These are phyloP conservation scores for Polia nebulosa DNA, from an alignment of 2,888 invertebrate genomes.

Conservation along the genomic window DNA sequence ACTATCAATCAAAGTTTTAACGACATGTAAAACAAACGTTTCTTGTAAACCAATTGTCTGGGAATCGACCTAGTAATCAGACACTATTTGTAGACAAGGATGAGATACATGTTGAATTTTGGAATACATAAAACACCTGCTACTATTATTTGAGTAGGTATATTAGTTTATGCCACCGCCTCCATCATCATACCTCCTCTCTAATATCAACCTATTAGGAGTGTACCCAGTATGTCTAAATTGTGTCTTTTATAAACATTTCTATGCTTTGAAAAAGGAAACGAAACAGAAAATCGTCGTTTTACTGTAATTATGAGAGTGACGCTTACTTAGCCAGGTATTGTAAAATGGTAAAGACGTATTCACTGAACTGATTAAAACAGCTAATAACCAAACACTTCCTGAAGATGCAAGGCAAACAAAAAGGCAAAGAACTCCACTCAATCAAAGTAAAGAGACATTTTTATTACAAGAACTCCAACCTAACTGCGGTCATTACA, in stretches of 20 bases:
- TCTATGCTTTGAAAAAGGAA: background rate
- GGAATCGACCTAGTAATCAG: slow-evolving; percentile 74
- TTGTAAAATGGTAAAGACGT: background rate
- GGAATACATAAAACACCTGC: background rate
- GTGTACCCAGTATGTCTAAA: background rate
- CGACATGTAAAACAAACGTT: slow-evolving; percentile 84
- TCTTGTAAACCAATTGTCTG: slow-evolving; percentile 84
- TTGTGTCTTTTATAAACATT: too few species aligned
- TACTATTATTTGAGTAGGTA: background rate
- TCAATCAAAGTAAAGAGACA: slow-evolving; percentile 40
- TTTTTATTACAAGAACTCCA: slow-evolving; percentile 50
- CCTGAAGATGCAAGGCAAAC: background rate
- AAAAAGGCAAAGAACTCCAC: slow-evolving; percentile 5
- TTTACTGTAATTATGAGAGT: background rate
- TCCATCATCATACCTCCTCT: background rate
- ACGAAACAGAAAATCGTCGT: background rate
- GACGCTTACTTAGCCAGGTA: background rate
- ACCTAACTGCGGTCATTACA: slow-evolving; percentile 38
- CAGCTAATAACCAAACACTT: slow-evolving; percentile 17
- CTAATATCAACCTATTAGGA: background rate
- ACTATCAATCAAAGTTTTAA: slow-evolving; percentile 89
- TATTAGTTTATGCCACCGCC: background rate
- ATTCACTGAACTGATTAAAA: background rate
- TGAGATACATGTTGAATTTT: slow-evolving; percentile 21
- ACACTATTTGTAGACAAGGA: slow-evolving; percentile 68